A percentile compares a stretch with the other conserved stretches of the same genome.
Evolutionary conservation across 2,888 invertebrate genomes (phyloP).

Genomic region (Drosophila quinaria): DNA sequence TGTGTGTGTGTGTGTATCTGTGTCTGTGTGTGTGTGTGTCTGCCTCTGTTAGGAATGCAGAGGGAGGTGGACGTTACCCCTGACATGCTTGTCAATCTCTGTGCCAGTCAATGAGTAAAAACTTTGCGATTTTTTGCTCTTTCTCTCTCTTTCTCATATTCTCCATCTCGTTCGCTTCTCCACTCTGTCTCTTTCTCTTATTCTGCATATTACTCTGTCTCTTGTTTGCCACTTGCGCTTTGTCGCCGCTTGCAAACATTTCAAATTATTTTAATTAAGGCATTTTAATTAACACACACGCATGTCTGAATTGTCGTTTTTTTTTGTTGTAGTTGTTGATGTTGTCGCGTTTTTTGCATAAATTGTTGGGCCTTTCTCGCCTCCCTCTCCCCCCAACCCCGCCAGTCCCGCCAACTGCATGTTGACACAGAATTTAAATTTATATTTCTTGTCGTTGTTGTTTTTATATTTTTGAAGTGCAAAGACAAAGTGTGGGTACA

Average conservation of each 20-base stretch:
- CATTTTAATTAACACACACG: constrained; percentile 75
- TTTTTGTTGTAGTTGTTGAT: constrained; percentile 30
- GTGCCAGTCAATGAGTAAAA: constrained; percentile 61
- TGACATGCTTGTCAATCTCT: constrained; percentile 74
- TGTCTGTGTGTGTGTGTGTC: not conserved
- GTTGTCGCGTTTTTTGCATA: constrained; percentile 64
- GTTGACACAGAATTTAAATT: constrained; percentile 79
- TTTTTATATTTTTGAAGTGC: constrained; percentile 19
- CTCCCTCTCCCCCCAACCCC: not conserved
- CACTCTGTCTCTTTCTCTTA: constrained; percentile 3
- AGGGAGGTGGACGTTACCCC: constrained; percentile 33
- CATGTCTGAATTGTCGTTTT: constrained; percentile 33
- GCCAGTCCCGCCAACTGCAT: constrained; percentile 40
- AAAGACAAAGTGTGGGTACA: not conserved
- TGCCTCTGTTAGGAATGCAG: not conserved
- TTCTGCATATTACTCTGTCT: constrained; percentile 4
- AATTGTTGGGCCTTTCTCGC: constrained; percentile 45
- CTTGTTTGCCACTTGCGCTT: constrained; percentile 19
- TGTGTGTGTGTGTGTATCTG: not conserved
- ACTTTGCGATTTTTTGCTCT: constrained; percentile 23
- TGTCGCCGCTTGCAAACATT: constrained; percentile 41
- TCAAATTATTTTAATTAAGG: constrained; percentile 75
- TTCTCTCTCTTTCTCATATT: not conserved
- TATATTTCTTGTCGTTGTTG: constrained; percentile 51
- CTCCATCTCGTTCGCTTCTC: not conserved